Base-by-base conservation (phyloP, 2,888 invertebrate species). In the Trissolcus japonicus region DNA sequence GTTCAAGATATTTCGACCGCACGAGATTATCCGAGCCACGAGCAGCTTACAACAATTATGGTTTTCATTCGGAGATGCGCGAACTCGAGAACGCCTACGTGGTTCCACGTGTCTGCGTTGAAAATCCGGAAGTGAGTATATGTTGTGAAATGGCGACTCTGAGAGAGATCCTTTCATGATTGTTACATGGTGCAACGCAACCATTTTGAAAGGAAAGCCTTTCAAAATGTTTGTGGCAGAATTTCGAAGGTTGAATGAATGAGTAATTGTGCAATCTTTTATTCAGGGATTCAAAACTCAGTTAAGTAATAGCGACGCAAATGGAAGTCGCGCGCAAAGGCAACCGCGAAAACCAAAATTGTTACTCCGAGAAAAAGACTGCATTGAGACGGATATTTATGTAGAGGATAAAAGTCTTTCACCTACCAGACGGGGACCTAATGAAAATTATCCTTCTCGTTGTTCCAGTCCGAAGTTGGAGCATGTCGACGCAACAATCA, bases 51-150 rank as follows among this genome's bases (percentile, higher is more conserved):
- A 86, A 82, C 73, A 88, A 88, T 82, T 87, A 86, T 60, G 87
- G 84, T 35, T 88, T 85, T 66, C 82, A 83, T 54, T 76, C 86
- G 53, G 88, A 89, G 69, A 87, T 88, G 86, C 83, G 84, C 69
- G 88, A 88, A 78, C 82, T 86, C 50, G 86, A 86, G 57, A 84
- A 81, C 72, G 73, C 77, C 54, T 87, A 88, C 73, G 81, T 83
- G n/a, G 80, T 86, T 13, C 88, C 87, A 9, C 83, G 82, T 56
- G 84, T 88, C 48, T 83, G 82, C 65, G 74, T 88, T 68, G 85
- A 88, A 65, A 83, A 86, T 79, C 77, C 84, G 68, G 83, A 86
- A 75, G 88, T 88, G 69, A 46, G 46, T 46, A 46, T 43, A n/a
- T 25, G 0, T 25, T 25, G 25, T 25, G 25, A 25, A 25, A 6